Base-by-base conservation (phyloP, 2,113 vertebrate species). In the Vicugna pacos region DNA sequence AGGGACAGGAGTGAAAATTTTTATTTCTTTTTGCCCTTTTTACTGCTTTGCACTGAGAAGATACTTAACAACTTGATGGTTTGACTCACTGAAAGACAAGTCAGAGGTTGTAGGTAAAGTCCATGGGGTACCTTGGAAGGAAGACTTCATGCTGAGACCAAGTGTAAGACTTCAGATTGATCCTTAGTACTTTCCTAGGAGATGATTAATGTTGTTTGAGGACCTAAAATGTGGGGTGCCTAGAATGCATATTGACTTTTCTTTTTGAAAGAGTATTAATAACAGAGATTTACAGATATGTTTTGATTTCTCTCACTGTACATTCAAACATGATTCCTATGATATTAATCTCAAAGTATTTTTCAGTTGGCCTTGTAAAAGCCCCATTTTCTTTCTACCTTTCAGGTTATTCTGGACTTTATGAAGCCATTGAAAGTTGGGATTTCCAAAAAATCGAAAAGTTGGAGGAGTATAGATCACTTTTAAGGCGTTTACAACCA, bases 391-490 rank as follows among this genome's bases (percentile, higher is more conserved):
- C 9, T 46, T 52, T n/a, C 91, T 83, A 89, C 30, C 91, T 95
- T 91, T 56, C 70, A 98, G 98, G 96, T 82, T 98, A 98, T 84
- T 96, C n/a, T 56, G 98, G 98, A 84, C 98, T 98, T 93, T 52
- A 52, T 93, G 93, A 98, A 93, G 98, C 98, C 88, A 96, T 98
- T 81, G 89, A 96, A 96, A 97, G 3, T 50, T 98, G 97, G 97
- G 84, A 98, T 96, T 98, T 98, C 82, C 16, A 84, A 76, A 96
- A 93, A 70, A 82, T 98, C 94, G 96, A 98, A 64, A 93, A 85
- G 19, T 94, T 98, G 88, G 98, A 98, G n/a, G 84, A 95, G 5
- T 30, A 96, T 17, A 94, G 97, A 89, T 32, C 9, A 54, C 88
- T 97, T 58, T 82, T 98, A 93, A 96, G 22, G 82, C 89, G 92